A percentile compares a stretch with the other conserved stretches of the same genome.
phyloP scores from a whole-genome alignment of 1,140 invertebrate genomes.

The Holotrichia oblita region DNA sequence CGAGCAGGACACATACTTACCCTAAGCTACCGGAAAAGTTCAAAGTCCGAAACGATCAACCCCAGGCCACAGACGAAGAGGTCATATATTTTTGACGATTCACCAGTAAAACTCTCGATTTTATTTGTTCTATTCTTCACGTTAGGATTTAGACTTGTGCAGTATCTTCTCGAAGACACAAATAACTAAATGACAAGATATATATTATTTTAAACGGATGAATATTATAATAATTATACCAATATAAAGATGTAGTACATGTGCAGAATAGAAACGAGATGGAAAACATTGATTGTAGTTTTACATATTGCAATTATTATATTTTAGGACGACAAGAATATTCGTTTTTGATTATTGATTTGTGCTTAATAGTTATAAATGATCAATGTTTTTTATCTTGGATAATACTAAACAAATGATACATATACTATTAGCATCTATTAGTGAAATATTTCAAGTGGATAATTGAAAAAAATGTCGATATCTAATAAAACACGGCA shows the following conservation, averaged over 20 bases:
- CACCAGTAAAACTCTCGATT: conserved; percentile 49
- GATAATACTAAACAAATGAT: conserved; percentile 8
- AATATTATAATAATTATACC: not conserved
- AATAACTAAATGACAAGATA: not conserved
- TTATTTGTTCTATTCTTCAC: conserved; percentile 49
- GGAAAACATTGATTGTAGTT: conserved; percentile 15
- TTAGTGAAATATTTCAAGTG: not conserved
- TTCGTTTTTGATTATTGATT: not conserved
- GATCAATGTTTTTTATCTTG: not conserved
- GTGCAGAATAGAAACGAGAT: not conserved
- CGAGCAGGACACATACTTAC: conserved; percentile 66
- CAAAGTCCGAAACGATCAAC: conserved; percentile 64
- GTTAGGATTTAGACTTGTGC: conserved; percentile 46
- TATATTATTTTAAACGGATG: not conserved
- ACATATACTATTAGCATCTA: conserved; percentile 15
- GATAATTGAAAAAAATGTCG: not conserved
- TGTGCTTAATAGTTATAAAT: not conserved
- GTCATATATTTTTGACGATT: conserved; percentile 64
- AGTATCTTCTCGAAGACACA: conserved; percentile 4
- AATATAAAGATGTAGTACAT: conserved; percentile 2
- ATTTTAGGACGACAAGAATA: not conserved
- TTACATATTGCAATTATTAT: not conserved
- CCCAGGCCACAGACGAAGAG: conserved; percentile 59
- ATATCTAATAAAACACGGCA: conserved; percentile 29
- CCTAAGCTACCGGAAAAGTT: conserved; percentile 72